These are phyloP conservation scores for Hyalella azteca DNA, from an alignment of 2,888 invertebrate species.

Conservation along the genomic window DNA sequence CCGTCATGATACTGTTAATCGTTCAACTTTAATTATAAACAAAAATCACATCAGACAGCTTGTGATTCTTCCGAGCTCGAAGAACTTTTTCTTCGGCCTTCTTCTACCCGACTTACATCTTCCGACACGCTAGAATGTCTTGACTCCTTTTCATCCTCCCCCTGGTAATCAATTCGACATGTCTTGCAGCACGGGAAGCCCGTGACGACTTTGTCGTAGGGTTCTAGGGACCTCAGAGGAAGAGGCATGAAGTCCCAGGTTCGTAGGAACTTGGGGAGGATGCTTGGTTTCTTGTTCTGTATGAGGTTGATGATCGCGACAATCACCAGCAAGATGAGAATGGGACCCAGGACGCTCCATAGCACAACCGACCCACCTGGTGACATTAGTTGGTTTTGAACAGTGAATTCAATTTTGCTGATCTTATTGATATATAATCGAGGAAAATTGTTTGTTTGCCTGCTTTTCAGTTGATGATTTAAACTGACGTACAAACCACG, in stretches of 20 bases:
- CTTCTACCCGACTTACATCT: too few relatives aligned
- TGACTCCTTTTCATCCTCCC: not conserved
- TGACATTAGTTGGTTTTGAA: too few relatives aligned
- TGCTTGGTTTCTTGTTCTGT: slow-evolving; percentile 61
- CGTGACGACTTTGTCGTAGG: slow-evolving; percentile 62
- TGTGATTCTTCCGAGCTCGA: too few relatives aligned
- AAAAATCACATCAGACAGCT: too few relatives aligned
- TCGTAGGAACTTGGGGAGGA: slow-evolving; percentile 61
- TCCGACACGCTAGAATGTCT: not conserved
- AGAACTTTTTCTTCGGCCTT: too few relatives aligned
- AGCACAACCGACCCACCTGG: slow-evolving; percentile 61
- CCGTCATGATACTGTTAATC: too few relatives aligned
- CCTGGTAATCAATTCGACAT: slow-evolving; percentile 10
- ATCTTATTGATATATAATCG: too few relatives aligned
- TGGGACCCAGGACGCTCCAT: slow-evolving; percentile 61
- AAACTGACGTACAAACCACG: too few relatives aligned
- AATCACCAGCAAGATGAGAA: slow-evolving; percentile 60
- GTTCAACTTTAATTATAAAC: too few relatives aligned
- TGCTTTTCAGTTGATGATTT: too few relatives aligned
- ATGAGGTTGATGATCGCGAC: slow-evolving; percentile 62
- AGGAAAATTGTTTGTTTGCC: too few relatives aligned
- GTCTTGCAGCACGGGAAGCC: slow-evolving; percentile 59
- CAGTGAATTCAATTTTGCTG: too few relatives aligned
- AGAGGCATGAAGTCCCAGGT: slow-evolving; percentile 64
- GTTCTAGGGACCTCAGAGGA: slow-evolving; percentile 64